These are phyloP conservation scores for Stomatorhinus walkeri DNA, from an alignment of 2,797 vertebrate species.

Conservation along the genomic window DNA sequence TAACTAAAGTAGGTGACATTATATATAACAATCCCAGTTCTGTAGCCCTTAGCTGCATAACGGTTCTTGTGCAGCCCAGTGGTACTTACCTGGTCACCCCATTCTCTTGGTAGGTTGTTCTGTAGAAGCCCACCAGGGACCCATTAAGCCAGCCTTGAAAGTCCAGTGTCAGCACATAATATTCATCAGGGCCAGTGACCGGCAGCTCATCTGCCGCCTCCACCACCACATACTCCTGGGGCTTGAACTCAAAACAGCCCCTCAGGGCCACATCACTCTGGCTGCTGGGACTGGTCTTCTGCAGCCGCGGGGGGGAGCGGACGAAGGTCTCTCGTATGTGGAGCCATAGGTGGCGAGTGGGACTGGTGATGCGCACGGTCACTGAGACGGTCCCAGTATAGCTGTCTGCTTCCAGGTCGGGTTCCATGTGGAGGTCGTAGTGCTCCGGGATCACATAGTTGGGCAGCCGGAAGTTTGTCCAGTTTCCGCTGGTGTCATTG, in stretches of 20 bases:
- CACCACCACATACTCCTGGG: slow-evolving; percentile 79
- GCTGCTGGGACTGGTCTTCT: slow-evolving; percentile 1
- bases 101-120: slow-evolving; percentile 73
- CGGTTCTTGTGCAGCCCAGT: neutral
- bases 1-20: neutral
- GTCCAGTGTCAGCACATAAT: slow-evolving; percentile 71
- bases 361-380: slow-evolving; percentile 51
- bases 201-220: slow-evolving; percentile 57
- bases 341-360: slow-evolving; percentile 75
- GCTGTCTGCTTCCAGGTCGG: slow-evolving; percentile 64
- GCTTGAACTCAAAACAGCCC: slow-evolving; percentile 72
- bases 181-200: slow-evolving; percentile 21
- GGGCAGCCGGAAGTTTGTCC: slow-evolving; percentile 81
- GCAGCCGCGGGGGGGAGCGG: slow-evolving; percentile 43
- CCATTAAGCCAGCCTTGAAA: slow-evolving; percentile 84
- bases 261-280: slow-evolving; percentile 49
- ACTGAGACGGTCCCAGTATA: slow-evolving; percentile 74
- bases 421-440: slow-evolving; percentile 78
- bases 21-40: neutral
- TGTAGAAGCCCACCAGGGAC: slow-evolving; percentile 91
- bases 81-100: slow-evolving; percentile 67
- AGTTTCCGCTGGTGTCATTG: slow-evolving; percentile 60
- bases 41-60: neutral
- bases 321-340: slow-evolving; percentile 82
- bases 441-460: slow-evolving; percentile 67